Percentiles rank a stretch among this genome's conserved stretches.
These are phyloP conservation scores for Odontophorus gujanensis DNA, from an alignment of 2,113 vertebrate species.

Conservation along the genomic window DNA sequence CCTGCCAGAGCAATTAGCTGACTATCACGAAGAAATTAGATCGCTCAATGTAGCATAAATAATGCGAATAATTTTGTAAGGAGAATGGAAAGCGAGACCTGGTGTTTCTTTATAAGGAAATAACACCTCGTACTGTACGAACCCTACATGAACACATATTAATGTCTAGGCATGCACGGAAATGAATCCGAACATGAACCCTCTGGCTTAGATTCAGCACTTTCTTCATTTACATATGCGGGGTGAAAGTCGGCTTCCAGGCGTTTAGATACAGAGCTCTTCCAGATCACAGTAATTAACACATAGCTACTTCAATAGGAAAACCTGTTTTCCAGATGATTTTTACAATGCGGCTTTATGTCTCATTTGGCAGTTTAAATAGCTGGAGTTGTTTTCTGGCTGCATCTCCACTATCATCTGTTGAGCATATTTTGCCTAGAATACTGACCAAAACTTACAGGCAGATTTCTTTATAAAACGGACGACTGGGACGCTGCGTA, in stretches of 20 bases:
- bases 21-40: constrained; percentile 94
- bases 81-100: constrained; percentile 87
- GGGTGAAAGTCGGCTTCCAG: constrained; percentile 83
- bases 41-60: constrained; percentile 91
- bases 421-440: constrained; percentile 83
- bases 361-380: constrained; percentile 87
- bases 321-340: constrained; percentile 89
- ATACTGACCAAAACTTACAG: constrained; percentile 73
- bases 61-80: constrained; percentile 89
- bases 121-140: constrained; percentile 83
- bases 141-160: constrained; percentile 81
- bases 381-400: constrained; percentile 85
- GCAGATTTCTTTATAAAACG: not conserved
- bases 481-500: not conserved
- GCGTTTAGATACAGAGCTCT: constrained; percentile 81
- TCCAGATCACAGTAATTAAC: constrained; percentile 88
- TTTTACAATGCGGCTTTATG: constrained; percentile 89
- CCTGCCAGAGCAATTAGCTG: constrained; percentile 96
- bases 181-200: constrained; percentile 79
- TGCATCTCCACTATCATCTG: constrained; percentile 82
- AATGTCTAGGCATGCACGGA: constrained; percentile 83
- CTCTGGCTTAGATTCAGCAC: constrained; percentile 81
- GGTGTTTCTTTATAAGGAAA: constrained; percentile 88
- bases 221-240: constrained; percentile 80
- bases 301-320: constrained; percentile 84